phyloP scores from a whole-genome alignment of 2,113 vertebrate species.

The Calyptomena viridis region DNA sequence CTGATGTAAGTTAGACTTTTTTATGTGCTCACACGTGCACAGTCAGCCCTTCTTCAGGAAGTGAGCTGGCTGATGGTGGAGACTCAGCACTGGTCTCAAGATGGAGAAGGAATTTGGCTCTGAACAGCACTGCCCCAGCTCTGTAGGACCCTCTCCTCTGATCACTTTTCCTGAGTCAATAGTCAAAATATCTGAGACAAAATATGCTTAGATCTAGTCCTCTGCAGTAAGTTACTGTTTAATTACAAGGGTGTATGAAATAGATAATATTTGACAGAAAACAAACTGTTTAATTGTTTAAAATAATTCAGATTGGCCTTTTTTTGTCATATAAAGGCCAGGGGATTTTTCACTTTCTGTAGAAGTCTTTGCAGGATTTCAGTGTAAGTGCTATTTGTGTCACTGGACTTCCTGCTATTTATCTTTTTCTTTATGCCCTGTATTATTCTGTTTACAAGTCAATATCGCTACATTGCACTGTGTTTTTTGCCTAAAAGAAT shows the following conservation, averaged over 20 bases:
- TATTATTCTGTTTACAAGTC: background rate
- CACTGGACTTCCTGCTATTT: background rate
- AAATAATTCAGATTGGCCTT: background rate
- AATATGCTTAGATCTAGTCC: background rate
- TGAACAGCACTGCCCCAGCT: background rate
- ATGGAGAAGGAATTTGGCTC: background rate
- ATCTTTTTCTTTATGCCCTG: background rate
- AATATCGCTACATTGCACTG: background rate
- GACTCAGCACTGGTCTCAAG: background rate
- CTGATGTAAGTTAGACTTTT: background rate
- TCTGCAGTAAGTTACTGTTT: background rate
- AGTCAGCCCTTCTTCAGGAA: background rate
- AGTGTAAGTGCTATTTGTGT: background rate
- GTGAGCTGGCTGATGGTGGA: background rate
- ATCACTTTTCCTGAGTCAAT: background rate
- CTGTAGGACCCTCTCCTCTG: background rate
- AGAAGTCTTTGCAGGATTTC: background rate
- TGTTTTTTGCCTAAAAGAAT: background rate
- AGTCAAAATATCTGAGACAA: background rate
- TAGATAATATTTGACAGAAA: background rate
- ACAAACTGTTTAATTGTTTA: background rate
- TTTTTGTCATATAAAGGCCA: background rate
- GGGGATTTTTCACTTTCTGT: background rate
- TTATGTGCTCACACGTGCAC: rapidly evolving
- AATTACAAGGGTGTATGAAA: background rate